Base-by-base conservation (phyloP, 2,113 vertebrate species). In the Bos indicus region DNA sequence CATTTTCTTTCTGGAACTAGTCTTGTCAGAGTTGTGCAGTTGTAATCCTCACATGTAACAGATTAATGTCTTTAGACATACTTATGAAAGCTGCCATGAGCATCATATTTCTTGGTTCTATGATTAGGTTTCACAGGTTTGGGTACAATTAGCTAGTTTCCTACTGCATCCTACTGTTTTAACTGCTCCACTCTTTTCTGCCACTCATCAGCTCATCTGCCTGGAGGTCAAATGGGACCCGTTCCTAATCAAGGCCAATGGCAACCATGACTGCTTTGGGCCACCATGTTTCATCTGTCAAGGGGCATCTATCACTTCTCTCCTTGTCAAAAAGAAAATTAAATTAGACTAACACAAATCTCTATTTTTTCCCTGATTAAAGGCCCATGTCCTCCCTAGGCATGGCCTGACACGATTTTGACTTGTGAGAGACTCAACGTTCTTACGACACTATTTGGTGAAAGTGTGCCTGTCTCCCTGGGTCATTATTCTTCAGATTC, bases 331-430 rank as follows among this genome's bases (percentile, higher is more conserved):
- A 98, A 99, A 99, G 99, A 99, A 99, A 99, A 99, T 99, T 99
- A 99, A 99, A 99, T 99, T 99, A 99, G 99, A 99, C 99, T 99
- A 99, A 99, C 99, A 98, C 98, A 99, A 99, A 99, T 99, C 98
- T 99, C 97, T 98, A 10, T 99, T 99, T 99, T 99, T 99, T 99
- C 99, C 99, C 98, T 99, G 99, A 99, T 99, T 99, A 99, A 99
- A 99, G 99, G 99, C 99, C 99, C 98, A 97, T 92, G 96, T 99
- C 99, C 98, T 99, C 99, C 99, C 92, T 99, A 99, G 99, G 99
- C 99, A 99, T 99, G 97, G 99, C 99, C 99, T 98, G 98, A 99
- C 98, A 99, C 98, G 98, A 98, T 99, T 99, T 96, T 99, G 98
- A 99, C 99, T 98, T 99, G 98, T 98, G 99, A 99, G 98, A 99